These are phyloP conservation scores for Halesus radiatus DNA, from an alignment of 1,140 invertebrate species.

Conservation along the genomic window DNA sequence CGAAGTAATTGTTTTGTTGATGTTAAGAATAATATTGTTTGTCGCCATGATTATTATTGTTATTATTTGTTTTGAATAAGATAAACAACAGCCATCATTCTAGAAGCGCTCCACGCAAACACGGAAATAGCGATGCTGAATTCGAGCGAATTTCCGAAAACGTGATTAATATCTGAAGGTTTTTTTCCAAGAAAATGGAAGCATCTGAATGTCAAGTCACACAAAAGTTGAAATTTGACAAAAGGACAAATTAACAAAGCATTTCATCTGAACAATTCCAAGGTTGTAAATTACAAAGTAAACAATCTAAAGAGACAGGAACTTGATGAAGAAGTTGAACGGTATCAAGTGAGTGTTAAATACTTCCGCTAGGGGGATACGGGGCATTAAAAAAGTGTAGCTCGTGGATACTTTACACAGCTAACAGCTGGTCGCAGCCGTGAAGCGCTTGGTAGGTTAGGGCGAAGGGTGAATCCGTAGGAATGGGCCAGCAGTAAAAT, in stretches of 20 bases:
- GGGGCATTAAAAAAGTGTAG: conserved; percentile 15
- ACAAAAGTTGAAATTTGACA: too few relatives aligned
- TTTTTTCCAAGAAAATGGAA: too few relatives aligned
- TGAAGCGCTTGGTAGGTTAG: neutral
- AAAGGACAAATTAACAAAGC: neutral
- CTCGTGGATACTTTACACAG: neutral
- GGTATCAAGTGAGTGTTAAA: neutral
- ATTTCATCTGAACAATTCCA: conserved; percentile 3
- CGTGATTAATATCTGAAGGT: too few relatives aligned
- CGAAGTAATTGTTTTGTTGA: too few relatives aligned
- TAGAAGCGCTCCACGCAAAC: too few relatives aligned
- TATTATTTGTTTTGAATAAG: too few relatives aligned
- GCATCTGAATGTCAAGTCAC: too few relatives aligned
- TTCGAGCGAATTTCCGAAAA: too few relatives aligned
- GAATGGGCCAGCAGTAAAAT: neutral
- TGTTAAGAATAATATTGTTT: too few relatives aligned
- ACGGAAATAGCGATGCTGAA: too few relatives aligned
- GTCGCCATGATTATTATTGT: too few relatives aligned
- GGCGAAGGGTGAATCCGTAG: neutral
- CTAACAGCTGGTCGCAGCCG: conserved; percentile 2
- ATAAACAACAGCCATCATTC: too few relatives aligned
- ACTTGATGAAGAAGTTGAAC: neutral
- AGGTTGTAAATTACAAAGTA: neutral
- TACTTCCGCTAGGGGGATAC: neutral
- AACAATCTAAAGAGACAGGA: neutral